Percentiles rank a stretch among this genome's conserved stretches.
Evolutionary conservation across 2,888 invertebrate species (phyloP).

Genomic region (Rhimphoctona megacephalus): DNA sequence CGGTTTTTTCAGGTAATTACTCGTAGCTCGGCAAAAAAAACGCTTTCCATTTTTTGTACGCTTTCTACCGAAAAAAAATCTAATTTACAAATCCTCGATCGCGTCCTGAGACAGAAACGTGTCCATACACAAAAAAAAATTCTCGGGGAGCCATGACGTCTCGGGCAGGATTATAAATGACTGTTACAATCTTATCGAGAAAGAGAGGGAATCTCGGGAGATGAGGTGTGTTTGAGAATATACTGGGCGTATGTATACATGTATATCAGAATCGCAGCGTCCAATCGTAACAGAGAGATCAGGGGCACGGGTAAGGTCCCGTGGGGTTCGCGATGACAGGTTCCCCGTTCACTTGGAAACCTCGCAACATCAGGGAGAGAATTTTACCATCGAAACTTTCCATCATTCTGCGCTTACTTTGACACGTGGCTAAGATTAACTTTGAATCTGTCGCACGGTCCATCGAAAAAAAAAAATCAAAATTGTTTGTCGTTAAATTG

Average conservation of each 20-base stretch:
- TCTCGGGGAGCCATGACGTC: slow-evolving; percentile 45
- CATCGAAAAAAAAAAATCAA: slow-evolving; percentile 55
- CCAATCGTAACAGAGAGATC: slow-evolving; percentile 81
- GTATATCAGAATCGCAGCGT: slow-evolving; percentile 66
- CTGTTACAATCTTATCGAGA: slow-evolving; percentile 80
- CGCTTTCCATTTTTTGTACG: not conserved
- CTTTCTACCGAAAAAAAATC: slow-evolving; percentile 36
- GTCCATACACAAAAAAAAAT: slow-evolving; percentile 17
- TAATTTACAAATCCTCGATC: slow-evolving; percentile 67
- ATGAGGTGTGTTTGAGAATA: slow-evolving; percentile 59
- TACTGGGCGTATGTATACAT: slow-evolving; percentile 9
- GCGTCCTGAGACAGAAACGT: slow-evolving; percentile 37
- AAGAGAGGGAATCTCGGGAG: slow-evolving; percentile 59
- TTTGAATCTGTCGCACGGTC: slow-evolving; percentile 74
- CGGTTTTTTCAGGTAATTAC: not conserved
- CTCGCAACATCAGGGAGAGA: slow-evolving; percentile 64
- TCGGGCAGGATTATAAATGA: slow-evolving; percentile 81
- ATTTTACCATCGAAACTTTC: slow-evolving; percentile 56
- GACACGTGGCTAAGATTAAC: slow-evolving; percentile 79
- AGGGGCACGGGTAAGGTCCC: slow-evolving; percentile 76
- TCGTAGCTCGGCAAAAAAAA: not conserved
- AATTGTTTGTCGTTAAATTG: not conserved
- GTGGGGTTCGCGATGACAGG: slow-evolving; percentile 81
- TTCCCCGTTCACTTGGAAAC: slow-evolving; percentile 69
- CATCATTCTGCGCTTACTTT: slow-evolving; percentile 49